Percentiles rank a stretch among this genome's conserved stretches.
Evolutionary conservation across 2,888 invertebrate genomes (phyloP).

Genomic region (Tipula lateralis): DNA sequence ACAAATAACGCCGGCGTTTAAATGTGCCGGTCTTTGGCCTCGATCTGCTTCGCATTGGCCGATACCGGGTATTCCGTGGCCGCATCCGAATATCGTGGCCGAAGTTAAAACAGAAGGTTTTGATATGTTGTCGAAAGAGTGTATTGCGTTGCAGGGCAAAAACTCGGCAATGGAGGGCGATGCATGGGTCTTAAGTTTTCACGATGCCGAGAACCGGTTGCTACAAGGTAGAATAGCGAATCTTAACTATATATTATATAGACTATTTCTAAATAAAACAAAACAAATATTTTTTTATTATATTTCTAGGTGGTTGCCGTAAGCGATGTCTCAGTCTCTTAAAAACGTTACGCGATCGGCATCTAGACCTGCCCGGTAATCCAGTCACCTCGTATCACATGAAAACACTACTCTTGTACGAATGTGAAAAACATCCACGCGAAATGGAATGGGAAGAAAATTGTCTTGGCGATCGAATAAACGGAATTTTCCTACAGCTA

Average conservation of each 20-base stretch:
- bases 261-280: too few relatives aligned
- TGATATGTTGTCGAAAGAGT: slow-evolving; percentile 86
- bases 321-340: slow-evolving; percentile 82
- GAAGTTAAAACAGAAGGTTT: slow-evolving; percentile 95
- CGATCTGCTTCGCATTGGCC: slow-evolving; percentile 94
- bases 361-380: slow-evolving; percentile 81
- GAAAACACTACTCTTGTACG: slow-evolving; percentile 85
- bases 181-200: slow-evolving; percentile 90
- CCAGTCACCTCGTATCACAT: slow-evolving; percentile 89
- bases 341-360: slow-evolving; percentile 85
- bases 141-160: slow-evolving; percentile 76
- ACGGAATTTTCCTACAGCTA: slow-evolving; percentile 89
- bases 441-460: slow-evolving; percentile 94
- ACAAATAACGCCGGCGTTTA: slow-evolving; percentile 93
- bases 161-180: slow-evolving; percentile 93
- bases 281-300: neutral
- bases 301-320: slow-evolving; percentile 61
- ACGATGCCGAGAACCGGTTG: slow-evolving; percentile 85
- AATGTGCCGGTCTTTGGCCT: slow-evolving; percentile 92
- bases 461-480: slow-evolving; percentile 85
- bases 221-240: slow-evolving; percentile 58
- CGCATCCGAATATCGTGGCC: slow-evolving; percentile 84
- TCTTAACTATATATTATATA: too few relatives aligned
- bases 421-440: slow-evolving; percentile 93
- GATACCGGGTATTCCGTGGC: slow-evolving; percentile 86